Percentiles rank a stretch among this genome's conserved stretches.
Conservation (phyloP, 2,888 invertebrate genomes). For the Chloroclystis v-ata region DNA sequence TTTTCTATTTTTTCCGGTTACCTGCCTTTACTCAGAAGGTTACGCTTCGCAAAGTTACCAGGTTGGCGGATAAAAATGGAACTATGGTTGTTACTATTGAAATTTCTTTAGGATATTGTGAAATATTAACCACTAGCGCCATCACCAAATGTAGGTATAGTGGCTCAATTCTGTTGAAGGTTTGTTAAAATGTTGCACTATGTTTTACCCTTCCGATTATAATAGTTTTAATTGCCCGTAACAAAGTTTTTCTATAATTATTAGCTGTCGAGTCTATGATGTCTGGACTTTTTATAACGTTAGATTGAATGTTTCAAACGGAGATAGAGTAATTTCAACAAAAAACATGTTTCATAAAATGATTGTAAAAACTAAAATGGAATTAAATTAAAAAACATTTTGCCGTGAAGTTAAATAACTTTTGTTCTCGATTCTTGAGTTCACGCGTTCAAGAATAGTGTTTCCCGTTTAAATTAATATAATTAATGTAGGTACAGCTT, state of each 20-base stretch:
- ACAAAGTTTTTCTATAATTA: slow-evolving; percentile 23
- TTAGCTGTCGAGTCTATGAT: slow-evolving; percentile 3
- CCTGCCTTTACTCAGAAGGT: slow-evolving; percentile 59
- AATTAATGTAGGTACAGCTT: no score
- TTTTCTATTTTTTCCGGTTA: slow-evolving; percentile 54
- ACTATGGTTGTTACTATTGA: not conserved
- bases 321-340: not conserved
- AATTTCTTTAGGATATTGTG: not conserved
- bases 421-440: no score
- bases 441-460: no score
- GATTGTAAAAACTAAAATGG: no score
- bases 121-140: not conserved
- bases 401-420: no score
- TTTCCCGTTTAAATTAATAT: no score
- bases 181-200: slow-evolving; percentile 45
- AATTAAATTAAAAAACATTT: no score
- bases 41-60: not conserved
- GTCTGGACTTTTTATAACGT: not conserved
- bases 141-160: not conserved
- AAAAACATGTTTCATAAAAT: not conserved
- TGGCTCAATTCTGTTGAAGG: slow-evolving; percentile 27
- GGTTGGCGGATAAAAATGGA: not conserved
- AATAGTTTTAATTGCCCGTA: slow-evolving; percentile 45
- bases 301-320: no score
- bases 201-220: slow-evolving; percentile 47